Evolutionary conservation across 2,797 vertebrate species (phyloP).

Genomic region (Falco concolor): DNA sequence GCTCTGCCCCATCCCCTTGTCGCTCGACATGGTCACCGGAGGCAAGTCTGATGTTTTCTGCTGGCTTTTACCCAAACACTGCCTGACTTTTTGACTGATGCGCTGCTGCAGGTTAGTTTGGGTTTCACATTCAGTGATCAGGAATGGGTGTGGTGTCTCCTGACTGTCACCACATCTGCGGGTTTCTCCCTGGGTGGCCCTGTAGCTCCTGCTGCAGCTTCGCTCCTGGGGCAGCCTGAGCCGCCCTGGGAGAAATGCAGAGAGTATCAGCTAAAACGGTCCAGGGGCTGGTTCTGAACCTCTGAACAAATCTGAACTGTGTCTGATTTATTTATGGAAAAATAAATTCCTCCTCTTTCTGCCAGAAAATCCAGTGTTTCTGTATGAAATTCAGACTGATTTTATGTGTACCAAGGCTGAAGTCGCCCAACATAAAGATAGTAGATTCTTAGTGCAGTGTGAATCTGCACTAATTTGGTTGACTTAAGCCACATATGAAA

Average conservation of each 20-base stretch:
- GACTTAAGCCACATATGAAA: background rate
- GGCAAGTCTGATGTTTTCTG: background rate
- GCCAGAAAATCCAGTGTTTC: background rate
- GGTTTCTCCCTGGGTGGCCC: background rate
- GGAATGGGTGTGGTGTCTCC: background rate
- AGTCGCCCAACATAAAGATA: background rate
- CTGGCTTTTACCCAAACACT: background rate
- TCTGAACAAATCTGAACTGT: too few relatives aligned
- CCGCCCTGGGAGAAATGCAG: background rate
- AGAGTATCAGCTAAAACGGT: background rate
- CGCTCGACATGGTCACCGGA: background rate
- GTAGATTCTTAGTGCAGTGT: background rate
- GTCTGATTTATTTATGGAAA: background rate
- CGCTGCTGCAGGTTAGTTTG: background rate
- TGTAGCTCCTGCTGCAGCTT: background rate
- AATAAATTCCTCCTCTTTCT: background rate
- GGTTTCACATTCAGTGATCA: background rate
- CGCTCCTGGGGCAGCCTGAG: background rate
- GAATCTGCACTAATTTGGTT: background rate
- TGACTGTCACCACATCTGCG: background rate
- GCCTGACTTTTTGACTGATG: background rate
- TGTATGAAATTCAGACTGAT: background rate
- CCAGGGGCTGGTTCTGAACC: background rate
- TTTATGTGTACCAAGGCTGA: background rate
- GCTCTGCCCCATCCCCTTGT: background rate